Evolutionary conservation across 2,113 vertebrate genomes (phyloP).

Genomic region (Callopanchax toddi): DNA sequence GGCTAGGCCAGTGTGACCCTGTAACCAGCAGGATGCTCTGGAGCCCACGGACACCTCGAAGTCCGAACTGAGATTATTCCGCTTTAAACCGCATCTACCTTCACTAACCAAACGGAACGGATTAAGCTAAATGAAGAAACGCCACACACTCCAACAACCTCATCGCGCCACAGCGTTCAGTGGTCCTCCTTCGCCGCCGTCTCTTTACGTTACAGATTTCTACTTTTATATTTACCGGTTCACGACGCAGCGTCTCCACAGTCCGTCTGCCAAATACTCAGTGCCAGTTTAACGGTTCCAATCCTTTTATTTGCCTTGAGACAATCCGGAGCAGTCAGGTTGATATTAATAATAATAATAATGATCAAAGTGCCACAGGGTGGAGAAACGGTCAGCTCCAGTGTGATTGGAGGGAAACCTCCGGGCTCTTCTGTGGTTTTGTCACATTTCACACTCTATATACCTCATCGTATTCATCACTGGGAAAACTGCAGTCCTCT

Average conservation of each 20-base stretch:
- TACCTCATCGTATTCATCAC: neutral
- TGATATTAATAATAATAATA: slow-evolving; percentile 2
- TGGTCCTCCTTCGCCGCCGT: slow-evolving; percentile 47
- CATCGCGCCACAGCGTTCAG: slow-evolving; percentile 60
- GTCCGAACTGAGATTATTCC: slow-evolving; percentile 68
- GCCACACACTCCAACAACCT: slow-evolving; percentile 80
- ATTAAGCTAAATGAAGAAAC: slow-evolving; percentile 76
- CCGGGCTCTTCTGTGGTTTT: slow-evolving; percentile 1
- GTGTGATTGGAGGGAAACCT: slow-evolving; percentile 51
- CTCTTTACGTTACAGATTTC: slow-evolving; percentile 66
- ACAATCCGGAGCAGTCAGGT: slow-evolving; percentile 74
- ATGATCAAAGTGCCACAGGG: slow-evolving; percentile 32
- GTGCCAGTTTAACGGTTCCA: slow-evolving; percentile 67
- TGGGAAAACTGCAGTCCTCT: neutral
- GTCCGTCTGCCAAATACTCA: slow-evolving; percentile 72
- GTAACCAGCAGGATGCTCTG: slow-evolving; percentile 22
- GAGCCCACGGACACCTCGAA: slow-evolving; percentile 51
- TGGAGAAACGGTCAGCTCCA: slow-evolving; percentile 8
- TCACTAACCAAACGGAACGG: slow-evolving; percentile 74
- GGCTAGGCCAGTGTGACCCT: slow-evolving; percentile 1
- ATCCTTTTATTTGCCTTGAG: slow-evolving; percentile 76
- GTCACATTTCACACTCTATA: slow-evolving; percentile 15
- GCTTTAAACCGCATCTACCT: slow-evolving; percentile 85
- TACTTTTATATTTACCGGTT: slow-evolving; percentile 74
- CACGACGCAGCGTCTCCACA: slow-evolving; percentile 60